Base-by-base conservation (phyloP, 2,888 invertebrate genomes). In the Mythimna pallens region DNA sequence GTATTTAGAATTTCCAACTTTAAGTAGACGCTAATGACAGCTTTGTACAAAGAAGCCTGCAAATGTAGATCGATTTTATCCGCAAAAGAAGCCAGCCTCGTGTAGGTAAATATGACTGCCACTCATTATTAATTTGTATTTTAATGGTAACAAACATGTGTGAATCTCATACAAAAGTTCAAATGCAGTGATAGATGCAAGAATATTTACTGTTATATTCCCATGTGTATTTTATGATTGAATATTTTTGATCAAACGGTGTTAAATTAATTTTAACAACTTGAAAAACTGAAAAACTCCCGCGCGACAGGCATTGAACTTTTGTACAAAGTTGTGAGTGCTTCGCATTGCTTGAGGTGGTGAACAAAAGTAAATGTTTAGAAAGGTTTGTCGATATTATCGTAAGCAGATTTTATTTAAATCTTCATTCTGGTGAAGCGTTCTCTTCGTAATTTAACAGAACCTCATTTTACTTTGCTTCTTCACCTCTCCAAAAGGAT, bases 311-410 rank as follows among this genome's bases (percentile, higher is more conserved):
- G 92, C 90, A 88, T 93, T 94, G 92, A 94, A 93, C 93, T 94
- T 94, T 94, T 93, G 94, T 94, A 94, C 94, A 94, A 94, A 94
- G 94, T 94, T 94, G 94, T 93, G 89, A 87, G 84, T 88, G 87
- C 80, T 83, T 82, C 83, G 77, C 69, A 78, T 84, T 84, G 77
- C 81, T 70, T 76, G 58, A 43, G 84, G 87, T 89, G 88, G 79
- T 78, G 86, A 88, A 88, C 80, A 73, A 84, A 85, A 82, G 84
- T 65, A 67, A 50, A 62, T 69, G 63, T 72, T 76, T 59, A 52
- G 36, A 63, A 80, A 75, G 64, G 61, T 75, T 50, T 70, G 6
- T 59, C 71, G 34, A 47, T 72, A n/a, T 25, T 40, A 50, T 61
- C 36, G 22, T 65, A 36, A 36, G 25, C 52, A 59, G 65, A 40